Base-by-base conservation (phyloP, 2,888 invertebrate species). In the Protonemura montana region DNA sequence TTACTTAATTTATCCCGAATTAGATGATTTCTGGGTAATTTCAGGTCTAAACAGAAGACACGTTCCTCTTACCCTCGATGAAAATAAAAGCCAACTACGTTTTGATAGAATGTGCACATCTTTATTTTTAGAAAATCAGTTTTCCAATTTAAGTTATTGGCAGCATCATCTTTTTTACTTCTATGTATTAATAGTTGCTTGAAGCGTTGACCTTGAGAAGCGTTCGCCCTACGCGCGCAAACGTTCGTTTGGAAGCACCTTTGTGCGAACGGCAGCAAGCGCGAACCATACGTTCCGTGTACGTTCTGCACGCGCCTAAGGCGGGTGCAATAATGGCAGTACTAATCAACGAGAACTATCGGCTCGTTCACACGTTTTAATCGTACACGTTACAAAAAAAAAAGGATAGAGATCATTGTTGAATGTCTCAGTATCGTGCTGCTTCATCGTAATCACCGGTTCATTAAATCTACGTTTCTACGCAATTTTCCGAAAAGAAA, bases 261-360 rank as follows among this genome's bases (percentile, higher is more conserved):
- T 42, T 86, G 86, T 86, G 85, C 85, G 13, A 35, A 86, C 78
- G 76, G 10, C 85, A 80, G 86, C 83, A 86, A 85, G 77, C 81
- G 84, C 85, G 27, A 81, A 29, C 28, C 81, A 2, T 29, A 21
- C 59, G 21, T 59, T 59, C 59, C 16, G 59, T 21, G 27, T 81
- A 21, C 59, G 21, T 59, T 59, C 59, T 2, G 59, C 59, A 59
- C 59, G 59, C 59, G 59, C 59, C 59, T 59, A 10, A 59, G 59
- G 59, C 59, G 21, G 16, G 59, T 21, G 21, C 59, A 59, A 21
- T 59, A 59, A 59, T 59, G 59, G 59, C 59, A 59, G 59, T 59
- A 59, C 59, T 59, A 59, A 59, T 13, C 21, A 59, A 59, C 59
- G 59, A 59, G 59, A 59, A 59, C 13, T 59, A 59, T 59, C 59